A percentile compares a stretch with the other conserved stretches of the same genome.
These are phyloP conservation scores for roundworm (Caenorhabditis elegans) DNA, from an alignment of 1,140 invertebrate genomes.

Conservation along the genomic window DNA sequence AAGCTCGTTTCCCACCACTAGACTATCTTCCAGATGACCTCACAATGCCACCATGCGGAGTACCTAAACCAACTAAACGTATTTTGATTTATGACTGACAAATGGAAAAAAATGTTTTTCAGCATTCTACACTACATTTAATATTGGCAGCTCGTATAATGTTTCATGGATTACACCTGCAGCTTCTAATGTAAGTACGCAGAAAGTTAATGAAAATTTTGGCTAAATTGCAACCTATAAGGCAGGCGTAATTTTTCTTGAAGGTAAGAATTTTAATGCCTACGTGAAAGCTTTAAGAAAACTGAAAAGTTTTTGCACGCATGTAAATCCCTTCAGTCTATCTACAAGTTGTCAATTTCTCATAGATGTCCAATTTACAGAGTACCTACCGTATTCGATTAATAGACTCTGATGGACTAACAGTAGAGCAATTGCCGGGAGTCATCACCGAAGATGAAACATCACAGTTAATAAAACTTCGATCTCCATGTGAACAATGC, in stretches of 20 bases:
- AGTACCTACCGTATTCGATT: constrained; percentile 83
- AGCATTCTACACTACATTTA: constrained; percentile 75
- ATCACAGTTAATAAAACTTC: neutral
- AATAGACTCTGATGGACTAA: constrained; percentile 78
- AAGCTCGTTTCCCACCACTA: constrained; percentile 75
- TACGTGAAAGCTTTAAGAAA: too few species aligned
- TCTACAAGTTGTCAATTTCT: too few species aligned
- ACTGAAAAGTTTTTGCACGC: too few species aligned
- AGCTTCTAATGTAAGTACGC: constrained; percentile 81
- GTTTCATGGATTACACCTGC: constrained; percentile 90
- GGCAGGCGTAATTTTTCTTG: too few species aligned
- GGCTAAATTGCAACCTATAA: too few species aligned
- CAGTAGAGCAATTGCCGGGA: constrained; percentile 78
- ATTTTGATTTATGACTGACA: neutral
- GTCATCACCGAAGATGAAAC: neutral
- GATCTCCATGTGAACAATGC: constrained; percentile 74
- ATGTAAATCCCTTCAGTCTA: too few species aligned
- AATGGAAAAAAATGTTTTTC: neutral
- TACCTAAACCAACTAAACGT: constrained; percentile 75
- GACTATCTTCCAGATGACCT: constrained; percentile 89
- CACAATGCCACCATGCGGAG: constrained; percentile 87
- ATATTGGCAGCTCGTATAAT: constrained; percentile 81
- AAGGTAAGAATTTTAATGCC: too few species aligned
- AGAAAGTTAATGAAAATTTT: too few species aligned
- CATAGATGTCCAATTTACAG: too few species aligned